These are phyloP conservation scores for Enteromius afrohamiltoni DNA, from an alignment of 2,797 vertebrate species.

Conservation along the genomic window DNA sequence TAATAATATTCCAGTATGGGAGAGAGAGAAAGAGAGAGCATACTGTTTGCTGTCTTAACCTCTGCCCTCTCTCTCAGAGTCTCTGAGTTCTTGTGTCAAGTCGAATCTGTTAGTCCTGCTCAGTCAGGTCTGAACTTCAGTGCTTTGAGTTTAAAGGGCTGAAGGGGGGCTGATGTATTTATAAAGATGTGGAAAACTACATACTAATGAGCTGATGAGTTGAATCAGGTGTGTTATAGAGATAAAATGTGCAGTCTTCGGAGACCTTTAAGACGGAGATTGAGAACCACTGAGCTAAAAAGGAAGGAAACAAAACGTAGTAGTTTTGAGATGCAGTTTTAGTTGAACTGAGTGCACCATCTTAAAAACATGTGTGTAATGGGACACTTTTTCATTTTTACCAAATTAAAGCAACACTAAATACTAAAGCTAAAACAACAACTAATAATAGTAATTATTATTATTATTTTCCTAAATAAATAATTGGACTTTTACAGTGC, in stretches of 20 bases:
- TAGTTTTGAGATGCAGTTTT: background rate
- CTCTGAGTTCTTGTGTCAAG: conserved; percentile 51
- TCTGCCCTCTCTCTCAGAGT: conserved; percentile 56
- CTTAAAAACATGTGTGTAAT: background rate
- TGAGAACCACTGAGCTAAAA: background rate
- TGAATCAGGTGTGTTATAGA: conserved; percentile 21
- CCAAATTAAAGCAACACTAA: too few species aligned
- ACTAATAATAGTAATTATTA: background rate
- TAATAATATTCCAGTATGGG: conserved; percentile 61
- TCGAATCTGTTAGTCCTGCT: conserved; percentile 53
- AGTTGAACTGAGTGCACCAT: background rate
- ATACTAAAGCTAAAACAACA: background rate
- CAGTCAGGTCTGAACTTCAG: conserved; percentile 55
- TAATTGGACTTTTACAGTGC: background rate
- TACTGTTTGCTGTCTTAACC: conserved; percentile 67
- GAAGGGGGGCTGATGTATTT: conserved; percentile 22
- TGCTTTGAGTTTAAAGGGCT: conserved; percentile 50
- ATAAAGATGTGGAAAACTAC: conserved; percentile 26
- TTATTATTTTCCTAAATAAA: background rate
- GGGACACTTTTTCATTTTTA: background rate
- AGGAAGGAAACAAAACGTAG: background rate
- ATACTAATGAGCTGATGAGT: conserved; percentile 23
- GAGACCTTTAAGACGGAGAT: background rate
- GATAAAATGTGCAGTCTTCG: background rate
- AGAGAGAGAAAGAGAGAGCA: conserved; percentile 44